These are phyloP conservation scores for Anthrax anthrax DNA, from an alignment of 2,888 invertebrate species.

Conservation along the genomic window DNA sequence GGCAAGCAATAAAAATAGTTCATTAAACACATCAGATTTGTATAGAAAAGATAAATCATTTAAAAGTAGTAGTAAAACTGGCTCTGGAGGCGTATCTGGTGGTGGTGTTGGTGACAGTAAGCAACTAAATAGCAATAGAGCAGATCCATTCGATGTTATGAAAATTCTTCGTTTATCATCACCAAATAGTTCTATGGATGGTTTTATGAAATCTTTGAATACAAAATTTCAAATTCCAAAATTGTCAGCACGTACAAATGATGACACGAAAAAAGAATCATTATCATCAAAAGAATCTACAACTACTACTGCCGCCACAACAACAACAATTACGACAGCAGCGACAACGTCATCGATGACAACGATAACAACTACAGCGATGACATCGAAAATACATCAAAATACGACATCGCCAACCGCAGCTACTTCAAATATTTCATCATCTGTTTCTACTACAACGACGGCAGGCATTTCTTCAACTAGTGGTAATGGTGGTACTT, in stretches of 20 bases:
- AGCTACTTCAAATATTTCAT: slow-evolving; percentile 7
- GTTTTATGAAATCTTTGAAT: slow-evolving; percentile 61
- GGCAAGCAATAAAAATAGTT: slow-evolving; percentile 19
- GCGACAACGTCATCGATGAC: not conserved
- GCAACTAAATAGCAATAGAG: not conserved
- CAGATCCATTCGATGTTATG: slow-evolving; percentile 27
- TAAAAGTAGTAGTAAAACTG: not conserved
- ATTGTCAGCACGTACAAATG: slow-evolving; percentile 42
- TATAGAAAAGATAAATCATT: slow-evolving; percentile 9
- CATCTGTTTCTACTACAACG: not conserved
- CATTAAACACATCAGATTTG: slow-evolving; percentile 14
- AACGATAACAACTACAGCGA: not conserved
- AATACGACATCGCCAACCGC: slow-evolving; percentile 1
- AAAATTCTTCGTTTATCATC: slow-evolving; percentile 43
- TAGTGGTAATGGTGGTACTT: no score
- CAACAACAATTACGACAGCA: not conserved
- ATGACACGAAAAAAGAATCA: slow-evolving; percentile 10
- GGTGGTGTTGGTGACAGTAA: not conserved
- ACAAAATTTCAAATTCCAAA: slow-evolving; percentile 81
- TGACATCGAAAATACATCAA: not conserved
- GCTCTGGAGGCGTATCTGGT: no score
- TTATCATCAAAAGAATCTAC: not conserved
- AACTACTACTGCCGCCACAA: slow-evolving; percentile 1
- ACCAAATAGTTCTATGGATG: slow-evolving; percentile 50
- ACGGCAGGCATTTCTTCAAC: no score